Evolutionary conservation across 2,113 vertebrate species (phyloP).

Genomic region (Fregetta grallaria): DNA sequence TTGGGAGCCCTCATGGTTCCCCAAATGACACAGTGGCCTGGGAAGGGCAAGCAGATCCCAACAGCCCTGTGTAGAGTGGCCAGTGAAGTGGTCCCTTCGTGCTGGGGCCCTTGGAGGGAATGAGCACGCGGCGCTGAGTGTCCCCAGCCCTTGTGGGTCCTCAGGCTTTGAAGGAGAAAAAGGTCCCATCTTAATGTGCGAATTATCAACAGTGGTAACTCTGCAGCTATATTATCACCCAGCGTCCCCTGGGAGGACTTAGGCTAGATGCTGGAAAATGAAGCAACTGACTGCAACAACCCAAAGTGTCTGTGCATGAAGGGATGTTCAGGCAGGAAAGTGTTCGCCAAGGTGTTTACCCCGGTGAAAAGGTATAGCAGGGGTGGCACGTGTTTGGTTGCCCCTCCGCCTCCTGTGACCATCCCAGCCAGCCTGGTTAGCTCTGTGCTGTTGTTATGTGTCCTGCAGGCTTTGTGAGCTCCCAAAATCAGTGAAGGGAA

Average conservation of each 20-base stretch:
- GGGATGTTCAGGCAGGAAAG: background rate
- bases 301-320: background rate
- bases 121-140: background rate
- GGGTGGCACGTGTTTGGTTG: background rate
- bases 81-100: background rate
- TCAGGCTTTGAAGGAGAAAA: background rate
- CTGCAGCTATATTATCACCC: background rate
- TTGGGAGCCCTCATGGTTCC: background rate
- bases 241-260: fast-evolving
- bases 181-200: background rate
- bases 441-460: background rate
- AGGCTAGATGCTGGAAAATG: background rate
- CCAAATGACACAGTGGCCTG: background rate
- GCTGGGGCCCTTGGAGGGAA: background rate
- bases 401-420: background rate
- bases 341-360: background rate
- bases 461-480: background rate
- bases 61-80: background rate
- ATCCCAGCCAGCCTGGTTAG: background rate
- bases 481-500: background rate
- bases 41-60: background rate
- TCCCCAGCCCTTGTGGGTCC: background rate
- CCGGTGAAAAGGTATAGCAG: background rate
- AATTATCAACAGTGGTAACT: background rate
- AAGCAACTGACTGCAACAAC: background rate